Evolutionary conservation across 2,888 invertebrate species (phyloP).

Genomic region (Leucophenga maculata): DNA sequence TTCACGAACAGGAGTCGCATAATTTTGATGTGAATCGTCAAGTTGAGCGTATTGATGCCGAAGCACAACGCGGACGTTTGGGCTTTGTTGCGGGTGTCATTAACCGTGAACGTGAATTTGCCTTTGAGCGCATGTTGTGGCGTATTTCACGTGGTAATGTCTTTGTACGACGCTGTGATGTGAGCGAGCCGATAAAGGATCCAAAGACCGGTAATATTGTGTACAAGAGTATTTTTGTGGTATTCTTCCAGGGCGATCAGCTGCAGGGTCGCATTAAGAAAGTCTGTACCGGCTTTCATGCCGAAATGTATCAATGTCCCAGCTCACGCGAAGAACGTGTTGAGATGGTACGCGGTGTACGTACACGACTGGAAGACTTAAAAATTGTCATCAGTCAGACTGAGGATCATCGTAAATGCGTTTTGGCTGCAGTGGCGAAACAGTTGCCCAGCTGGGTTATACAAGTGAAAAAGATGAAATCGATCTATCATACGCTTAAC

Average conservation of each 20-base stretch:
- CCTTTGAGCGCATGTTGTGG: constrained; percentile 90
- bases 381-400: constrained; percentile 84
- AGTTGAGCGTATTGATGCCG: constrained; percentile 82
- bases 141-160: constrained; percentile 89
- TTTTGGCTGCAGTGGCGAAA: constrained; percentile 84
- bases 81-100: constrained; percentile 90
- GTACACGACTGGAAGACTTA: constrained; percentile 86
- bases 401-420: constrained; percentile 86
- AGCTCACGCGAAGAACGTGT: constrained; percentile 83
- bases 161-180: constrained; percentile 83
- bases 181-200: constrained; percentile 82
- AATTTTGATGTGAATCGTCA: constrained; percentile 74
- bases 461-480: constrained; percentile 89
- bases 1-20: constrained; percentile 64
- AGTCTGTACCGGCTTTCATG: constrained; percentile 89
- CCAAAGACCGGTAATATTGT: constrained; percentile 80
- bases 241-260: constrained; percentile 88
- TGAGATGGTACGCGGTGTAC: constrained; percentile 87
- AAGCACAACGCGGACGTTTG: constrained; percentile 68
- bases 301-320: constrained; percentile 88
- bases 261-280: constrained; percentile 86
- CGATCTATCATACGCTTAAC: constrained; percentile 93
- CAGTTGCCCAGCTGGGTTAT: constrained; percentile 87
- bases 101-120: constrained; percentile 82
- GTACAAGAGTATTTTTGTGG: constrained; percentile 86